Conservation (phyloP, 2,113 vertebrate genomes). For the Apistogramma diplotaenia region DNA sequence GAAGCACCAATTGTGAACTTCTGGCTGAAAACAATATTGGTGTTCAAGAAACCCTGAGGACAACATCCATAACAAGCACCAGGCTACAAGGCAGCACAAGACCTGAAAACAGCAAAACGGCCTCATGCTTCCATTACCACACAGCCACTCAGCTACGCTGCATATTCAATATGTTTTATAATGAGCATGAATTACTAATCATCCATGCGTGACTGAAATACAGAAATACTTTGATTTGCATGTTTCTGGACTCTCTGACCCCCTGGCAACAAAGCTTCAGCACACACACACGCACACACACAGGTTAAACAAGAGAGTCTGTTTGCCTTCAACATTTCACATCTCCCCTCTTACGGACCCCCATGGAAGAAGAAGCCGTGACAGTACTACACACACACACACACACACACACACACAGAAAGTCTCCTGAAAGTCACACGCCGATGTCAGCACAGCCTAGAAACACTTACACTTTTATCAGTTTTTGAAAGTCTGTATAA, state of each 20-base stretch:
- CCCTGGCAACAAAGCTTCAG: not conserved
- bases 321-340: not conserved
- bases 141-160: not conserved
- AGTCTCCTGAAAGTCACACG: not conserved
- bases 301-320: not conserved
- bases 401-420: not conserved
- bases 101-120: not conserved
- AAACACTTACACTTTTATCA: not conserved
- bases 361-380: not conserved
- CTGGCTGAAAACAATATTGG: too few species aligned
- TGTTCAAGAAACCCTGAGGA: too few species aligned
- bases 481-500: not conserved
- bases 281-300: not conserved
- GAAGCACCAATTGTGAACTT: too few species aligned
- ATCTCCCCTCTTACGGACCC: conserved; percentile 3
- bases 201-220: not conserved
- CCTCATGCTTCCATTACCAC: not conserved
- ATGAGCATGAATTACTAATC: conserved; percentile 12
- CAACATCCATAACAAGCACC: too few species aligned
- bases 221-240: conserved; percentile 13
- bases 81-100: too few species aligned
- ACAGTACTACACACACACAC: not conserved
- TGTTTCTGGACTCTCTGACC: not conserved
- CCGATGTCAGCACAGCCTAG: not conserved
- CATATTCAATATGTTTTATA: not conserved